Evolutionary conservation across 2,113 vertebrate species (phyloP).

Genomic region (Hippocampus guttulatus): DNA sequence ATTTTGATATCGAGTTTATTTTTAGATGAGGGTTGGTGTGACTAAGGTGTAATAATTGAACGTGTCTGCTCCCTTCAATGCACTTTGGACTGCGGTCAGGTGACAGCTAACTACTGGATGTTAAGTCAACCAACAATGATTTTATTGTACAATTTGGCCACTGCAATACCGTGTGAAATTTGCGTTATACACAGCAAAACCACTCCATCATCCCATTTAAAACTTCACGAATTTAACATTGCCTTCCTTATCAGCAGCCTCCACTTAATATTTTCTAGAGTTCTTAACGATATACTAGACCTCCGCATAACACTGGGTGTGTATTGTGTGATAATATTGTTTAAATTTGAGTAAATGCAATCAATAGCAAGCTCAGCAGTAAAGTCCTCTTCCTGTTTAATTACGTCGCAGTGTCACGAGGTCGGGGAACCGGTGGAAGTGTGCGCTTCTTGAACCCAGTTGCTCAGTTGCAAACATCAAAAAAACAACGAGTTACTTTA

Average conservation of each 20-base stretch:
- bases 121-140: constrained; percentile 12
- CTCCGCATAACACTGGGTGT: too few species aligned
- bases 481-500: neutral
- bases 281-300: too few species aligned
- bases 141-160: constrained; percentile 13
- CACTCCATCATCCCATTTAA: neutral
- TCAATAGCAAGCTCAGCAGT: neutral
- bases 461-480: neutral
- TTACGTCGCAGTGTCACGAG: neutral
- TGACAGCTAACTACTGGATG: constrained; percentile 22
- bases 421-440: neutral
- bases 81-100: constrained; percentile 53
- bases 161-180: neutral
- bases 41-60: neutral
- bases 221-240: neutral
- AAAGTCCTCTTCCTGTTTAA: neutral
- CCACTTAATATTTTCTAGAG: too few species aligned
- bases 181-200: neutral
- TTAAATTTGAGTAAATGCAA: neutral
- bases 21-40: neutral
- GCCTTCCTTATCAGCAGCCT: neutral
- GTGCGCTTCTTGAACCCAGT: neutral
- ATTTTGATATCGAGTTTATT: neutral
- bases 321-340: neutral
- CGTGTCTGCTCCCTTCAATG: constrained; percentile 19